Conservation (phyloP, 2,113 vertebrate genomes). For the Zapornia atra region DNA sequence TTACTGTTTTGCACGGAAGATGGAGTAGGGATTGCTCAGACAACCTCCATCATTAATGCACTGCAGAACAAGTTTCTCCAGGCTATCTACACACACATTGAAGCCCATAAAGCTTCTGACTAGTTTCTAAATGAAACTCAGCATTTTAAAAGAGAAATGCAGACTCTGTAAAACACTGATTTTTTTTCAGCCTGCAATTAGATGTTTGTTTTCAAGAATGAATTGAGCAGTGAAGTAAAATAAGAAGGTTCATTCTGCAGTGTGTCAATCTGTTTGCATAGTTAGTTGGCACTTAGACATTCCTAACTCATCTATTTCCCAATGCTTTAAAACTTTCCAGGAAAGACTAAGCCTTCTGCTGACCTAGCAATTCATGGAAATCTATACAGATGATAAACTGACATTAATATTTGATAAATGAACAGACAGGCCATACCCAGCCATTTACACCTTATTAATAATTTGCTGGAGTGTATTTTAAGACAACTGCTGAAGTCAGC, state of each 20-base stretch:
- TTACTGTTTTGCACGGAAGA: neutral
- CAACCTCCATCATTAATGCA: neutral
- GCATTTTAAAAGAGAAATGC: neutral
- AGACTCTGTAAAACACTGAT: neutral
- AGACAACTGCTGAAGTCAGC: neutral
- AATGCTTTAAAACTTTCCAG: neutral
- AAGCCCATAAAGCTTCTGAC: neutral
- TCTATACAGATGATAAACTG: neutral
- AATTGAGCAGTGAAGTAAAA: neutral
- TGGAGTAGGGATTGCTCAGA: neutral
- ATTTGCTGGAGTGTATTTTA: neutral
- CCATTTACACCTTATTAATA: constrained; percentile 9
- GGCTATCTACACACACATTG: fast-evolving
- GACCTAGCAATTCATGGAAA: neutral
- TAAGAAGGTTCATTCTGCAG: neutral
- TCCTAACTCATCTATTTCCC: neutral
- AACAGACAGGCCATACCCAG: neutral
- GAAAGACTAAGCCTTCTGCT: constrained; percentile 1
- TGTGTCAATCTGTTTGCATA: neutral
- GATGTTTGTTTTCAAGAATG: neutral
- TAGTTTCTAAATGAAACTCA: neutral
- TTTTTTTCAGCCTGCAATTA: neutral
- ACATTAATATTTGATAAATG: constrained; percentile 16
- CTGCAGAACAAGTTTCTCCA: neutral
- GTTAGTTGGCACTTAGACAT: neutral